These are phyloP conservation scores for Drosophila infuscata DNA, from an alignment of 2,888 invertebrate species.

Conservation along the genomic window DNA sequence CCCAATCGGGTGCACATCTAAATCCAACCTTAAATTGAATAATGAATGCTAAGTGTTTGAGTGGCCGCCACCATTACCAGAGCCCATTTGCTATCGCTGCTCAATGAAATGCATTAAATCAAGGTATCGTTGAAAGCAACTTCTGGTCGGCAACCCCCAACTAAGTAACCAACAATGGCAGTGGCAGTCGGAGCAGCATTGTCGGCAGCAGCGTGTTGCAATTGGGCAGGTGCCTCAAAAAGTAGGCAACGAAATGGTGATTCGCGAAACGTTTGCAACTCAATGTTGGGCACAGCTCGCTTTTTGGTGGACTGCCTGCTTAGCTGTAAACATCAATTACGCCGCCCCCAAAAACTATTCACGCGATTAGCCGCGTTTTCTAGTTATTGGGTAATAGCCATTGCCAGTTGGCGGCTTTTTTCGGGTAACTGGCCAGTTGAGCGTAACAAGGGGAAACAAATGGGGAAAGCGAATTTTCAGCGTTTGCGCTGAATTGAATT, in stretches of 20 bases:
- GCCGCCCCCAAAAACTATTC: slow-evolving; percentile 74
- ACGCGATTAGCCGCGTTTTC: slow-evolving; percentile 77
- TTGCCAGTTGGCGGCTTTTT: slow-evolving; percentile 37
- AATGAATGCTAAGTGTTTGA: slow-evolving; percentile 76
- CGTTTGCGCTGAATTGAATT: slow-evolving; percentile 77
- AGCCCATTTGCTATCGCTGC: slow-evolving; percentile 64
- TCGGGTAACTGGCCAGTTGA: slow-evolving; percentile 3
- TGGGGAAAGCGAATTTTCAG: slow-evolving; percentile 43
- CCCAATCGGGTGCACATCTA: slow-evolving; percentile 69
- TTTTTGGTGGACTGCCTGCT: slow-evolving; percentile 24
- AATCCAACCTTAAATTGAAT: slow-evolving; percentile 75
- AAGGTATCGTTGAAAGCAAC: slow-evolving; percentile 76
- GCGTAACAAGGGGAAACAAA: background rate
- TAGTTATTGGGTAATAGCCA: slow-evolving; percentile 75
- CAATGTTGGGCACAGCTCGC: slow-evolving; percentile 12
- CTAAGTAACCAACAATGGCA: slow-evolving; percentile 15
- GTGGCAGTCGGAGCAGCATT: slow-evolving; percentile 1
- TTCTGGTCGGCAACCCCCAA: slow-evolving; percentile 32
- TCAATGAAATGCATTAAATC: slow-evolving; percentile 79
- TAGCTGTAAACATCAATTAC: slow-evolving; percentile 79
- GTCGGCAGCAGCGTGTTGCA: background rate
- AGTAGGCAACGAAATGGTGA: slow-evolving; percentile 72
- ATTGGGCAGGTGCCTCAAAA: slow-evolving; percentile 50
- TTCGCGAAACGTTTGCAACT: slow-evolving; percentile 43
- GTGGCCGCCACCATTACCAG: slow-evolving; percentile 52